A percentile compares a stretch with the other conserved stretches of the same genome.
phyloP scores from a whole-genome alignment of 2,797 vertebrate species.

The Mormyrops attenuatus region DNA sequence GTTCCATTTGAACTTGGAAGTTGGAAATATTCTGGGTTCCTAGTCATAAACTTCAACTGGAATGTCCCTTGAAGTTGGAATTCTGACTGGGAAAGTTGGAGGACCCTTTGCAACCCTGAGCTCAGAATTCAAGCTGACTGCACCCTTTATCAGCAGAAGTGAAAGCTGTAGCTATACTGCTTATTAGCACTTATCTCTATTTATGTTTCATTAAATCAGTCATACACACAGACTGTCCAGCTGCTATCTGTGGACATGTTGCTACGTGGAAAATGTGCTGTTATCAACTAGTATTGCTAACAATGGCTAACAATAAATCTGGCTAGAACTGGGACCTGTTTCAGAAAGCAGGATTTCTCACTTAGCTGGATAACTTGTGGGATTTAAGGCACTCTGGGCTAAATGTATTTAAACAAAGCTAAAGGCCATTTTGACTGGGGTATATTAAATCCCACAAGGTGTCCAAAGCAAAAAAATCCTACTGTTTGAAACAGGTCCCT shows the following conservation, averaged over 20 bases:
- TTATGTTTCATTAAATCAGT: neutral
- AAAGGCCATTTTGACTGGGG: neutral
- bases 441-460: neutral
- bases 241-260: neutral
- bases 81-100: neutral
- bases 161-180: neutral
- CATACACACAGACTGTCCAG: neutral
- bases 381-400: neutral
- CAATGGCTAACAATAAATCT: neutral
- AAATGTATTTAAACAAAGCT: neutral
- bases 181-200: neutral
- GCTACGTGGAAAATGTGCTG: neutral
- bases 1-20: neutral
- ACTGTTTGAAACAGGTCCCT: too few relatives aligned
- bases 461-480: too few relatives aligned
- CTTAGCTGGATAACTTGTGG: neutral
- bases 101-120: neutral
- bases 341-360: neutral
- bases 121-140: neutral
- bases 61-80: neutral
- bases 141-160: neutral
- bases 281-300: neutral
- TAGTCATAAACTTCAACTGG: neutral
- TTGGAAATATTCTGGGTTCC: neutral
- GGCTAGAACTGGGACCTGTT: neutral